phyloP scores from a whole-genome alignment of 1,140 invertebrate genomes.

The Nylanderia fulva region DNA sequence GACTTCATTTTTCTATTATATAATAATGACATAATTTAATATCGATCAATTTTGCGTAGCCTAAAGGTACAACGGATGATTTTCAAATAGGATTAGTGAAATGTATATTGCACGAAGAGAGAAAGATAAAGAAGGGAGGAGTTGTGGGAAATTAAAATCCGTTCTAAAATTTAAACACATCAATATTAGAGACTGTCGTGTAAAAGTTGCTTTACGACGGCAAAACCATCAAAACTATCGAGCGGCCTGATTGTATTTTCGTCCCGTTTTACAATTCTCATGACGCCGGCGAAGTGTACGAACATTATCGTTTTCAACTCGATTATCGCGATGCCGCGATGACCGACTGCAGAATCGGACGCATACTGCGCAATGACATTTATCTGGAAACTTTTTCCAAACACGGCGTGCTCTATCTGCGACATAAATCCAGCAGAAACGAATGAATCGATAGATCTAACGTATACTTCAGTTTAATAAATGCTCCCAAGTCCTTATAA shows the following conservation, averaged over 20 bases:
- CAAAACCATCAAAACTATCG: constrained; percentile 61
- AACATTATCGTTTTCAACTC: constrained; percentile 59
- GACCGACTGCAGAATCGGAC: constrained; percentile 39
- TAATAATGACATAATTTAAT: background rate
- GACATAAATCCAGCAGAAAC: constrained; percentile 56
- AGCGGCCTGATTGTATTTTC: constrained; percentile 60
- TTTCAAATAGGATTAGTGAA: background rate
- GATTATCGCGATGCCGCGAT: constrained; percentile 57
- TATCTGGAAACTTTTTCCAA: constrained; percentile 58
- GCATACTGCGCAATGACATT: constrained; percentile 57
- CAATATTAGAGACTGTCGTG: constrained; percentile 48
- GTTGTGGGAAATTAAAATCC: constrained; percentile 21
- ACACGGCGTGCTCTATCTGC: constrained; percentile 45
- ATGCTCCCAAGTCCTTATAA: constrained; percentile 13
- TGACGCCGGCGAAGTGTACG: constrained; percentile 46
- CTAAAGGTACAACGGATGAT: background rate
- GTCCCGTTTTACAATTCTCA: constrained; percentile 59
- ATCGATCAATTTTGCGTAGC: background rate
- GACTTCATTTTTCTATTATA: background rate
- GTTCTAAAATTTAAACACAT: constrained; percentile 56
- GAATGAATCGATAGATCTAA: constrained; percentile 35
- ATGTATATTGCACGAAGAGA: background rate
- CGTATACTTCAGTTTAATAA: constrained; percentile 25
- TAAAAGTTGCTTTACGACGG: constrained; percentile 58
- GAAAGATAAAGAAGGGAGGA: background rate